A percentile compares a stretch with the other conserved stretches of the same genome.
Conservation (phyloP, 2,113 vertebrate species). For the Grammomys dolichurus region DNA sequence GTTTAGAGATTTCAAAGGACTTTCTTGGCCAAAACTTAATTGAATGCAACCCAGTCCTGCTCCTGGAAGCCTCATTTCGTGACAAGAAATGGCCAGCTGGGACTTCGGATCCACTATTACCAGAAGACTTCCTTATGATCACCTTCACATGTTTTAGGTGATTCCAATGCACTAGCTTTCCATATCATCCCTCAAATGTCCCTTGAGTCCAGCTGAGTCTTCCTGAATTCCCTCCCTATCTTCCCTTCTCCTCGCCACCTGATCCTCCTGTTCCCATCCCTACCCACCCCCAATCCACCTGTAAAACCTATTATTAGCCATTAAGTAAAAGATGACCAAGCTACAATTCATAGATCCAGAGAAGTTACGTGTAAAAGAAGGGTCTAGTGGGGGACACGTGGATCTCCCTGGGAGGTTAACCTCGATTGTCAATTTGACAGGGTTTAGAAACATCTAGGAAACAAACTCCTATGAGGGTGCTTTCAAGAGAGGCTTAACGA, state of each 20-base stretch:
- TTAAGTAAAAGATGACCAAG: background rate
- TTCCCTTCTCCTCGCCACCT: background rate
- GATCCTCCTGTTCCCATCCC: background rate
- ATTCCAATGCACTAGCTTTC: background rate
- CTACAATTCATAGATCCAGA: background rate
- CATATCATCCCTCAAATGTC: background rate
- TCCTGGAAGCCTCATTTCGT: background rate
- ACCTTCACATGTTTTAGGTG: background rate
- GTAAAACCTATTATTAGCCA: background rate
- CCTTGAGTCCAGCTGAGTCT: background rate
- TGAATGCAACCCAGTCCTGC: background rate
- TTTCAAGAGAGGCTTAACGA: background rate
- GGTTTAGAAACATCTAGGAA: background rate
- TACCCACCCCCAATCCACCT: background rate
- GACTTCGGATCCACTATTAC: background rate
- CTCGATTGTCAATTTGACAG: background rate
- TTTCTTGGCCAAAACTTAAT: background rate
- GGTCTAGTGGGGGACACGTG: background rate
- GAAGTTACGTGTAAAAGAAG: background rate
- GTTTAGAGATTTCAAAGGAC: background rate
- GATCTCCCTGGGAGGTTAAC: background rate
- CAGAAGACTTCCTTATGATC: background rate
- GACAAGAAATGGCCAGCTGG: background rate
- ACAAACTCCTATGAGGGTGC: background rate
- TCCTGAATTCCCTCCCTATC: background rate